These are phyloP conservation scores for Osmoderma eremita DNA, from an alignment of 2,888 invertebrate species.

Conservation along the genomic window DNA sequence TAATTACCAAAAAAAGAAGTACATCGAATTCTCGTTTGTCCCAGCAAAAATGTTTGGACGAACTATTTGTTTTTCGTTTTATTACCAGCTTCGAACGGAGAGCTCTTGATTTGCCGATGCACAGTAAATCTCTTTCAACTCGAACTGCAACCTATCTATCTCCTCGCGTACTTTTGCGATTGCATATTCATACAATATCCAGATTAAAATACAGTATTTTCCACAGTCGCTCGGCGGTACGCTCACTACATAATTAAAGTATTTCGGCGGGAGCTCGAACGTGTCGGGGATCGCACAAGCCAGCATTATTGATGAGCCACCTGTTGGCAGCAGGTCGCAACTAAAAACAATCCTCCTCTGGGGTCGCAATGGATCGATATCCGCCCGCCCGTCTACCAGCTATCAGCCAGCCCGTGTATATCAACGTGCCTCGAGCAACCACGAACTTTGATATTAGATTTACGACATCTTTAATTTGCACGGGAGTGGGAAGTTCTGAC, in stretches of 20 bases:
- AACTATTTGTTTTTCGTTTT: too few species aligned
- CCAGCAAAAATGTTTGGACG: too few species aligned
- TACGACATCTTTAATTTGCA: conserved; percentile 25
- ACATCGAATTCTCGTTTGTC: too few species aligned
- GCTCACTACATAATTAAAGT: conserved; percentile 27
- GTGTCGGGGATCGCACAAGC: conserved; percentile 24
- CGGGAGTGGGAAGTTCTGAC: conserved; percentile 24
- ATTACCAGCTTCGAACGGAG: too few species aligned
- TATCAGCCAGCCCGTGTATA: too few species aligned
- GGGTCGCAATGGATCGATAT: conserved; percentile 40
- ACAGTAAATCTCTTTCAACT: too few species aligned
- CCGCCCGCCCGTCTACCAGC: too few species aligned
- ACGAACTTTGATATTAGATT: conserved; percentile 39
- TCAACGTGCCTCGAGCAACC: conserved; percentile 7
- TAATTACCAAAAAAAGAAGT: too few species aligned
- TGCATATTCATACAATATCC: neutral
- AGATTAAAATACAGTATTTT: conserved; percentile 21
- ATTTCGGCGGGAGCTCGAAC: conserved; percentile 23
- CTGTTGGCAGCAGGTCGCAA: conserved; percentile 39
- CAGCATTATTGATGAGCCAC: conserved; percentile 44
- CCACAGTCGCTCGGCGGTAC: neutral
- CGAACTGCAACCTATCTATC: too few species aligned
- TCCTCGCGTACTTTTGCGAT: too few species aligned
- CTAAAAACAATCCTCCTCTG: conserved; percentile 34
- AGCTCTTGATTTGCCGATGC: too few species aligned